Percentiles rank a stretch among this genome's conserved stretches.
Conservation (phyloP, 1,140 invertebrate species). For the Lepidostoma basale region DNA sequence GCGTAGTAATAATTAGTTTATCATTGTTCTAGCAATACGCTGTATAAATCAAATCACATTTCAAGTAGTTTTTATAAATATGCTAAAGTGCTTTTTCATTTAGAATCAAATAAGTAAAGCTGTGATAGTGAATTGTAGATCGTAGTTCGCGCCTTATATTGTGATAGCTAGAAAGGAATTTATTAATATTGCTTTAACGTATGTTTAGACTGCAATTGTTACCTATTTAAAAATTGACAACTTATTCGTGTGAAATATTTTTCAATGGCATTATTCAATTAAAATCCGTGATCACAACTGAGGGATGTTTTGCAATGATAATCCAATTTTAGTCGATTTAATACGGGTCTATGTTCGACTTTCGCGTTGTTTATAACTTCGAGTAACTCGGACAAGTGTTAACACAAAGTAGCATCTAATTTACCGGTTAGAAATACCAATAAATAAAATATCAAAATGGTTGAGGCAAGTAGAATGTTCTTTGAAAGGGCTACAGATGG, state of each 20-base stretch:
- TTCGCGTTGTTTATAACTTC: background rate
- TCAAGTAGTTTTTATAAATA: no score
- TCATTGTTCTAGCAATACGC: no score
- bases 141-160: constrained; percentile 4
- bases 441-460: no score
- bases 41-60: no score
- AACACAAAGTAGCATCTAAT: no score
- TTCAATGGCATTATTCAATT: background rate
- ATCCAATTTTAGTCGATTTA: background rate
- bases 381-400: no score
- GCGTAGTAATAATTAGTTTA: no score
- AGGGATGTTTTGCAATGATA: background rate
- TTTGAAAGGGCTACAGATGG: constrained; percentile 54
- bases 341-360: background rate
- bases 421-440: no score
- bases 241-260: background rate
- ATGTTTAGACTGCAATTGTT: background rate
- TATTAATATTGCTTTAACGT: background rate
- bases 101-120: no score
- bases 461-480: constrained; percentile 58
- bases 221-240: no score
- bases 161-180: background rate
- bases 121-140: no score
- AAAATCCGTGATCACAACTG: background rate
- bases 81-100: no score